A percentile compares a stretch with the other conserved stretches of the same genome.
These are phyloP conservation scores for Salminus brasiliensis DNA, from an alignment of 2,113 vertebrate genomes.

Conservation along the genomic window DNA sequence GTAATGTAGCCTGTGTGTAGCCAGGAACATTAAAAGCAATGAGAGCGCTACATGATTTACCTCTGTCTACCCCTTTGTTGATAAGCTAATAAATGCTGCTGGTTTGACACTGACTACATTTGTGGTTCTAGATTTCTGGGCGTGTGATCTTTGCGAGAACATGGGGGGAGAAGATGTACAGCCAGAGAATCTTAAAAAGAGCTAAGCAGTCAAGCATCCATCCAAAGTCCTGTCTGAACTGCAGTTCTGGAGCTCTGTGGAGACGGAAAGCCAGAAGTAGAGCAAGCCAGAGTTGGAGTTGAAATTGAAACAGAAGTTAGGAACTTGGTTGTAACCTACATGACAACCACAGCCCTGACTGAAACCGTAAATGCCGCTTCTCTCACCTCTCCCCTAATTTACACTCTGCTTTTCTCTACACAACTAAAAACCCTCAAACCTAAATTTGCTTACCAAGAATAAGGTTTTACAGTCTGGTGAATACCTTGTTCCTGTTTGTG, in stretches of 20 bases:
- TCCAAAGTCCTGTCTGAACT: not conserved
- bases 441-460: not conserved
- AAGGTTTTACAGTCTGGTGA: not conserved
- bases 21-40: too few species aligned
- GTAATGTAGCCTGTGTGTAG: not conserved
- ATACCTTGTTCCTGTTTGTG: not conserved
- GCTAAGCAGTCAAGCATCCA: too few species aligned
- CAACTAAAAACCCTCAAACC: not conserved
- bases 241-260: not conserved
- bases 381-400: not conserved
- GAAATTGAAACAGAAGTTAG: slow-evolving; percentile 1
- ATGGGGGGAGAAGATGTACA: not conserved
- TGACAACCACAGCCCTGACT: not conserved
- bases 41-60: not conserved
- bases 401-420: not conserved
- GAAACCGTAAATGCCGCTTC: not conserved
- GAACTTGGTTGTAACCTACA: slow-evolving; percentile 14
- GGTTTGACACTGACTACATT: not conserved
- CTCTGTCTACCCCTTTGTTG: not conserved
- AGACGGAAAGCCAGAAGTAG: not conserved
- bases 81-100: not conserved
- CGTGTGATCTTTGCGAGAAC: too few species aligned
- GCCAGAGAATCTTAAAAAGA: not conserved
- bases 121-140: not conserved
- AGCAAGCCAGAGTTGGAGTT: too few species aligned